Base-by-base conservation (phyloP, 1,140 invertebrate species). In the Ceratina japonica region DNA sequence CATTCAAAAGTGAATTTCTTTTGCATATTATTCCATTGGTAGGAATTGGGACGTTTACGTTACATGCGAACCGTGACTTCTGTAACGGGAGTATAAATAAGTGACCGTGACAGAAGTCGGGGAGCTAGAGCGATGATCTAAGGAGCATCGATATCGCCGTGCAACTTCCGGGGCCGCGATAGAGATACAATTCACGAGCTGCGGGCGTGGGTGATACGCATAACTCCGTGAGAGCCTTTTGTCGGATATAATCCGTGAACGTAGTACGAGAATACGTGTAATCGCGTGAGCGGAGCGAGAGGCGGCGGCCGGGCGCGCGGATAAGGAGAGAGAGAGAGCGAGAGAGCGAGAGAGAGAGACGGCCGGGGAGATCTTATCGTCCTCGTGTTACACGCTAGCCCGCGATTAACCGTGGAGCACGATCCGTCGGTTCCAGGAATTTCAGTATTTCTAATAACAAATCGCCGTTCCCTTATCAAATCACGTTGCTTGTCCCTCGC, bases 101-200 rank as follows among this genome's bases (percentile, higher is more conserved):
- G 37, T 44, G 37, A 44, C 5, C 37, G 37, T 44, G 37, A 44
- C 37, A 44, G 37, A 44, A 10, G 69, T 72, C 31, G 62, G 10
- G 16, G 37, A 73, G 62, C n/a, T 22, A 52, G 68, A 71, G 64
- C 72, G 61, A 74, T 56, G 72, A 74, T 74, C 72, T 79, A 54
- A 61, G 64, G 49, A 68, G 27, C 49, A 54, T 82, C 79, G 81
- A 83, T 83, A 81, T 77, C 64, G 37, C 24, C 18, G 24, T 62
- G 61, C 24, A 80, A 81, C 79, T 83, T 81, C 81, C 79, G 81
- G 73, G 79, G 66, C 66, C 59, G 61, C 27, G 73, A 83, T 83
- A 77, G 62, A 83, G 81, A 83, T 83, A 83, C 81, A 81, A 83
- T 83, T 83, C 73, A 83, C 56, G 80, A n/a, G 65, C 73, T 16